Evolutionary conservation across 2,888 invertebrate genomes (phyloP), one percentile per base, ranked within the genome.

Genomic region (Spialia ferax): DNA sequence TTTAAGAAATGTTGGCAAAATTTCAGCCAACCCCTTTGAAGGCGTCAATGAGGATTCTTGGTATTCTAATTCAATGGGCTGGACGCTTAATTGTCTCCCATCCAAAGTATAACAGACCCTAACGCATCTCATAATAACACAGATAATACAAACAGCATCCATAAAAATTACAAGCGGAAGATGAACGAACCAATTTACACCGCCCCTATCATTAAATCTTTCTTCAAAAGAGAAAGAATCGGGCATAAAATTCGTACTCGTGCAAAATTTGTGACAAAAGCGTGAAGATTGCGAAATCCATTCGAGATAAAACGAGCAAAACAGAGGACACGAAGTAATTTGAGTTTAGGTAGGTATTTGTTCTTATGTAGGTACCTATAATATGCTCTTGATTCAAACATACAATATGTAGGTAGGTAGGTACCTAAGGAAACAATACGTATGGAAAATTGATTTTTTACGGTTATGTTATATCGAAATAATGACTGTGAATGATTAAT

Each of bases 231-330:
- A 29, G 29, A 60, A 48, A 60, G 60, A 60, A 60, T 60, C 60
- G 29, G 32, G 29, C 60, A 60, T 60, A 48, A 60, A 60, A 60
- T 29, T 48, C 48, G 10, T 4, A 60, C 60, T 48, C 60, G 29
- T 60, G 60, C 60, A 60, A 45, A 60, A 60, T 48, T 62, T 62
- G 61, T 62, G 61, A 60, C 60, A 60, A 60, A 60, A 48, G 48
- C 48, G 48, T 48, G 20, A 29, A 60, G 60, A 60, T 48, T 60
- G 29, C 48, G 29, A 48, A 60, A 60, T 60, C 48, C 60, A 60
- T 60, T 60, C 48, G 48, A 60, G 60, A 60, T 60, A 48, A 60
- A 60, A 60, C 29, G 45, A 45, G 45, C 18, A 18, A 45, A 45
- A 45, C 45, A 45, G 45, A 18, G 20, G 45, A 20, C 45, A 45